These are phyloP conservation scores for Muntiacus reevesi DNA, from an alignment of 2,113 vertebrate genomes.

Conservation along the genomic window DNA sequence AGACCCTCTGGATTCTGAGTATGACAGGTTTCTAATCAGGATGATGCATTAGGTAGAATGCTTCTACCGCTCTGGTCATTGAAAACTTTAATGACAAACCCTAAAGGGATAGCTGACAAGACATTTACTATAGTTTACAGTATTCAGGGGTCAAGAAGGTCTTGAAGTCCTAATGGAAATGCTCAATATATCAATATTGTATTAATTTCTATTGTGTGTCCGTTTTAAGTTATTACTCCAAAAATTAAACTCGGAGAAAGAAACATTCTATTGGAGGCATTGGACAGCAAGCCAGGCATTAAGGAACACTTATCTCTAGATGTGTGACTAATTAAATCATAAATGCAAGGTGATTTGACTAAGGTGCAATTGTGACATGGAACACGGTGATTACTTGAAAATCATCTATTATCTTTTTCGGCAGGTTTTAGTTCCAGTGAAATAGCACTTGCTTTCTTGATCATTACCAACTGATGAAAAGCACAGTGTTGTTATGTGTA, in stretches of 20 bases:
- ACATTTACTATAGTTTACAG: background rate
- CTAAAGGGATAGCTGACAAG: background rate
- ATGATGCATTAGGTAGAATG: conserved; percentile 37
- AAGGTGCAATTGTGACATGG: background rate
- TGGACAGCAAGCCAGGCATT: background rate
- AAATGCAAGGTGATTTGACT: conserved; percentile 18
- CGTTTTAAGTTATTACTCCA: background rate
- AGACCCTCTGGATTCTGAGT: background rate
- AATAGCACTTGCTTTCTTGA: conserved; percentile 10
- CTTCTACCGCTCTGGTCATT: conserved; percentile 2
- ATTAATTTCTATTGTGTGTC: background rate
- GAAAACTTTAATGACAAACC: conserved; percentile 44
- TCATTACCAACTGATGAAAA: conserved; percentile 3
- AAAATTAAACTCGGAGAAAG: background rate
- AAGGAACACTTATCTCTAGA: background rate
- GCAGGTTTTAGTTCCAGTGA: background rate
- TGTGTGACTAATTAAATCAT: conserved; percentile 15
- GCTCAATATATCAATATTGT: background rate
- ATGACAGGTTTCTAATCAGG: conserved; percentile 55
- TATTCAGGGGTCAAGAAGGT: background rate
- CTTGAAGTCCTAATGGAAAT: background rate
- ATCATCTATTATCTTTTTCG: conserved; percentile 17
- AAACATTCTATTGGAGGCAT: background rate
- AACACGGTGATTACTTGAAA: conserved; percentile 20
- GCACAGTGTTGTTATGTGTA: background rate